Base-by-base conservation (phyloP, 2,888 invertebrate genomes). In the Lasioglossum lativentre region DNA sequence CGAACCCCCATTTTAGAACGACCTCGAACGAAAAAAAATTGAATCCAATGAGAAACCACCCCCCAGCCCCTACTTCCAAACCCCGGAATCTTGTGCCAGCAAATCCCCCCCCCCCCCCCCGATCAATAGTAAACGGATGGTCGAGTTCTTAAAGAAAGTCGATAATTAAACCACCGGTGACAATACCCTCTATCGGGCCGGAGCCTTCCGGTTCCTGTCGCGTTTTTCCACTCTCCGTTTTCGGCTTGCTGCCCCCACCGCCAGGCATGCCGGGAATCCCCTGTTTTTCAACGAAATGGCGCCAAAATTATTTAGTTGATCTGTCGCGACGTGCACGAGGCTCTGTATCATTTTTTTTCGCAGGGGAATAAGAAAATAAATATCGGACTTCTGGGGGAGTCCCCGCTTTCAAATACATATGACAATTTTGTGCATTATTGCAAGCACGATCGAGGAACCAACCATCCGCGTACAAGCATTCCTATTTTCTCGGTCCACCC, bases 151-250 rank as follows among this genome's bases (percentile, higher is more conserved):
- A 74, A 74, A 74, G 79, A 79, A 74, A 79, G 63, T 74, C 79
- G 74, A 79, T 79, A 79, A 79, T 79, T 79, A 79, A 79, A 79
- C 70, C 79, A 66, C 42, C 59, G 52, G 34, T 47, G 74, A 79
- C 79, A 74, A 70, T 79, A 40, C 42, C 38, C 63, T 56, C 45
- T 27, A 74, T 74, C 56, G 74, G 38, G 74, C 52, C 74, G 14
- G n/a, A 74, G 52, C 74, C 38, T 74, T 74, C 74, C 52, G 74
- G 45, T 56, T 74, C 74, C 74, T 19, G 52, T 38, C 74, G 52
- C n/a, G 23, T 38, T 68, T 68, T 68, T 12, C 34, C 19, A 68
- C 19, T 38, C 38, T 4, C 10, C 34, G 68, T 0, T 23, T 38
- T 34, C 68, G 1, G 30, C 34, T n/a, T 12, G n/a, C 12, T 56